Evolutionary conservation across 2,113 vertebrate genomes (phyloP).

Genomic region (Madoqua kirkii): DNA sequence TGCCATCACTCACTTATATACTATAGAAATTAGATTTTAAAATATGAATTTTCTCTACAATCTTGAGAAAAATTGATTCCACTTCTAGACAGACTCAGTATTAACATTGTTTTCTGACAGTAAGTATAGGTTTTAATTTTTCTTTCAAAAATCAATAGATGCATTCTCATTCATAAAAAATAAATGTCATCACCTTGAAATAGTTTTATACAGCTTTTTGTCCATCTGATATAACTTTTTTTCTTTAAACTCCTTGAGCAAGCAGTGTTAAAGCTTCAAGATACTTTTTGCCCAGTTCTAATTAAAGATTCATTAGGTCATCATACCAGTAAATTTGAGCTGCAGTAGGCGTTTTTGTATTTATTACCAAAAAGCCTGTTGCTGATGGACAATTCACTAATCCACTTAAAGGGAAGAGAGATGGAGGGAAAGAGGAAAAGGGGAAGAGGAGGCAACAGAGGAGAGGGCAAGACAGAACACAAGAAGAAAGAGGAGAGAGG

Average conservation of each 20-base stretch:
- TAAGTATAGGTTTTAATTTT: neutral
- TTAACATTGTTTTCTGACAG: neutral
- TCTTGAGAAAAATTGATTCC: neutral
- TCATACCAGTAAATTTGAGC: neutral
- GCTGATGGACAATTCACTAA: slow-evolving; percentile 20
- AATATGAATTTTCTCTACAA: neutral
- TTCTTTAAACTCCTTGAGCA: slow-evolving; percentile 27
- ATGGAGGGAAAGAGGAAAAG: neutral
- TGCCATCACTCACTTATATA: neutral
- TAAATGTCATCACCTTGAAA: neutral
- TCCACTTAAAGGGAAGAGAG: neutral
- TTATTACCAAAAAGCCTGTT: slow-evolving; percentile 38
- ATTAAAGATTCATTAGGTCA: slow-evolving; percentile 64
- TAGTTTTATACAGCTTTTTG: slow-evolving; percentile 46
- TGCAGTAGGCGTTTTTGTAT: slow-evolving; percentile 11
- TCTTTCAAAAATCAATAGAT: slow-evolving; percentile 28
- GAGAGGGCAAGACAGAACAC: too few species aligned
- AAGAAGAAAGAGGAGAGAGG: neutral
- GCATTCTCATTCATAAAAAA: slow-evolving; percentile 30
- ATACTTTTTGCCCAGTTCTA: slow-evolving; percentile 54
- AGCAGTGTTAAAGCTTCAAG: slow-evolving; percentile 45
- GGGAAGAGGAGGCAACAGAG: rapidly evolving
- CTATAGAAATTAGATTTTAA: neutral
- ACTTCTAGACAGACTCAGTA: neutral
- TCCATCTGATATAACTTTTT: slow-evolving; percentile 4